A percentile compares a stretch with the other conserved stretches of the same genome.
Conservation (phyloP, 2,113 vertebrate species). For the Potamarius usumacintae region DNA sequence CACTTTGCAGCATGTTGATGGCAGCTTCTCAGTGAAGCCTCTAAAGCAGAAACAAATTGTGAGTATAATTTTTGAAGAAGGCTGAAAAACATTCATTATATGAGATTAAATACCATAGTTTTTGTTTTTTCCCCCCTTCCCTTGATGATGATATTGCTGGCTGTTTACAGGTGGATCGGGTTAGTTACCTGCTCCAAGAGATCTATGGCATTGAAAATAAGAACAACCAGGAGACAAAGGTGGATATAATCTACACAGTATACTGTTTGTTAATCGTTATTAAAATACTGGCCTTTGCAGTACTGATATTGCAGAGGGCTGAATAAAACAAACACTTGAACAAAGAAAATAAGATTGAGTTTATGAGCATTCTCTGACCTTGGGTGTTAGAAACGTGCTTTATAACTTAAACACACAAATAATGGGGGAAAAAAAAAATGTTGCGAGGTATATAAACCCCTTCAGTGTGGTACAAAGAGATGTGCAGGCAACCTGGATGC, state of each 20-base stretch:
- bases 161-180: conserved; percentile 86
- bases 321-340: neutral
- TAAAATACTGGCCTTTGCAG: neutral
- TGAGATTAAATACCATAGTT: neutral
- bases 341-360: neutral
- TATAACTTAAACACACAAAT: neutral
- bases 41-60: conserved; percentile 99
- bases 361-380: neutral
- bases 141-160: neutral
- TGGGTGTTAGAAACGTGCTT: neutral
- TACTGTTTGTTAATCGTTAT: neutral
- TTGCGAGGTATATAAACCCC: too few species aligned
- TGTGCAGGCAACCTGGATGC: too few species aligned
- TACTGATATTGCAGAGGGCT: neutral
- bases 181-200: conserved; percentile 97
- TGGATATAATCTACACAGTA: conserved; percentile 52
- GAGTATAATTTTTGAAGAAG: conserved; percentile 64
- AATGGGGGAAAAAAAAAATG: too few species aligned
- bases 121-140: too few species aligned
- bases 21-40: conserved; percentile 96
- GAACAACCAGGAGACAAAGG: conserved; percentile 98
- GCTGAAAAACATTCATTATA: neutral
- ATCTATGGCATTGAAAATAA: conserved; percentile 99
- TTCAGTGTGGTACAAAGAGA: too few species aligned
- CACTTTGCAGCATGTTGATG: conserved; percentile 85